Base-by-base conservation (phyloP, 2,888 invertebrate species). In the Psylliodes chrysocephalus region DNA sequence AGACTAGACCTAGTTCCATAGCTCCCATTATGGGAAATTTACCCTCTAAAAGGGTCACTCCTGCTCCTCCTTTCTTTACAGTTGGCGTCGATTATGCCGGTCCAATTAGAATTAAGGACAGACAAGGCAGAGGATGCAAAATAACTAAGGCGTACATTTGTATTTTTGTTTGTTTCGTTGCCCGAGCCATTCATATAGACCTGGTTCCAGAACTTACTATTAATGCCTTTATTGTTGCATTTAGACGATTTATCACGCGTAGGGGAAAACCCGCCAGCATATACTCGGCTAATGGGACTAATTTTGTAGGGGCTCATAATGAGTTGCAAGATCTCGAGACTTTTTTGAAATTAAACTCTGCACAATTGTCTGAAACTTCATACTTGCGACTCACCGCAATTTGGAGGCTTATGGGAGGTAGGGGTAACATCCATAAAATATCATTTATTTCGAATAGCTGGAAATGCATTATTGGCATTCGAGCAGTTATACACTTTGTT, bases 351-450 rank as follows among this genome's bases (percentile, higher is more conserved):
- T 4, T 17, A 15, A 56, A 49, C 18, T 38, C 15, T 5, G 40
- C 10, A n/a, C 17, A 40, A 35, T 28, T 63, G 30, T 4, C 38
- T 18, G 12, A n/a, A n/a, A 28, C n/a, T 53, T 53, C 19, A 53
- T 38, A 19, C 53, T 38, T 40, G 12, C 35, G 4, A 30, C 10
- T 30, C 75, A 1, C 78, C 77, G 1, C 71, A 77, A 53, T 75
- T 77, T 51, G 79, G 79, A 4, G 79, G 79, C 10, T 40, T 79
- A 12, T 79, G 78, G 78, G 81, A 81, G 60, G 73, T 77, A 1
- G 76, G 72, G 5, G 72, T 80, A 6, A 78, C 75, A 46, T 72
- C 73, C 0, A 60, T 72, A 2, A 81, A 82, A 68, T 63, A 53
- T 60, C 78, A 78, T 67, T 53, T 80, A 17, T 66, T 64, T 18